A percentile compares a stretch with the other conserved stretches of the same genome.
These are phyloP conservation scores for Auanema sp. DNA, from an alignment of 2,888 invertebrate species.

Conservation along the genomic window DNA sequence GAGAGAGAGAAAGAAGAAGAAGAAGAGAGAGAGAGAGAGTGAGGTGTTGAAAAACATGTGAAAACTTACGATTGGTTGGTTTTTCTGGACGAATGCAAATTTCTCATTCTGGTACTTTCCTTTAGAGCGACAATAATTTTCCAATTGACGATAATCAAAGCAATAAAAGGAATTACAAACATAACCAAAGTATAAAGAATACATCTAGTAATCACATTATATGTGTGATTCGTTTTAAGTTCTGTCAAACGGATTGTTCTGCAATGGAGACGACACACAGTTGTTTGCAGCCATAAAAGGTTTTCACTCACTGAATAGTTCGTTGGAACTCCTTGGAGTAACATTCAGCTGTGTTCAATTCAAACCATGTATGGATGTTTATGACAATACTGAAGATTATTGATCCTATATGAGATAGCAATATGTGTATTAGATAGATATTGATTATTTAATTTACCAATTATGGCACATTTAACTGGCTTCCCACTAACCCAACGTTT, in stretches of 20 bases:
- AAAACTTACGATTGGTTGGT: slow-evolving; percentile 42
- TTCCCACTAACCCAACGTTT: slow-evolving; percentile 60
- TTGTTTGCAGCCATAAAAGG: background rate
- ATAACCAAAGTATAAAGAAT: slow-evolving; percentile 56
- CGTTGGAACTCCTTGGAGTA: slow-evolving; percentile 45
- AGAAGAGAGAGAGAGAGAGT: slow-evolving; percentile 5
- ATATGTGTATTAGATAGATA: background rate
- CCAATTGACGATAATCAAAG: slow-evolving; percentile 59
- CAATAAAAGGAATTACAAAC: slow-evolving; percentile 60
- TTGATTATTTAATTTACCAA: slow-evolving; percentile 17
- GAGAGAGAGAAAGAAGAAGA: background rate
- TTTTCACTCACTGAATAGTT: slow-evolving; percentile 22
- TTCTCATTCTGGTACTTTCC: slow-evolving; percentile 49
- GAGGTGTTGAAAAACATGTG: slow-evolving; percentile 3
- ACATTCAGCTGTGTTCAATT: slow-evolving; percentile 47
- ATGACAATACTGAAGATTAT: slow-evolving; percentile 55
- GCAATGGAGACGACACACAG: slow-evolving; percentile 10
- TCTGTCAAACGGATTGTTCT: slow-evolving; percentile 44
- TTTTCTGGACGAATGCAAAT: slow-evolving; percentile 41
- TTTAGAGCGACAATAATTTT: slow-evolving; percentile 55
- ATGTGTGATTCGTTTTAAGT: slow-evolving; percentile 31
- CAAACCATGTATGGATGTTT: slow-evolving; percentile 61
- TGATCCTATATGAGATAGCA: slow-evolving; percentile 34
- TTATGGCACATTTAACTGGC: slow-evolving; percentile 46
- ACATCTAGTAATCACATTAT: slow-evolving; percentile 37